Evolutionary conservation across 2,113 vertebrate genomes (phyloP).

Genomic region (Corynorhinus townsendii): DNA sequence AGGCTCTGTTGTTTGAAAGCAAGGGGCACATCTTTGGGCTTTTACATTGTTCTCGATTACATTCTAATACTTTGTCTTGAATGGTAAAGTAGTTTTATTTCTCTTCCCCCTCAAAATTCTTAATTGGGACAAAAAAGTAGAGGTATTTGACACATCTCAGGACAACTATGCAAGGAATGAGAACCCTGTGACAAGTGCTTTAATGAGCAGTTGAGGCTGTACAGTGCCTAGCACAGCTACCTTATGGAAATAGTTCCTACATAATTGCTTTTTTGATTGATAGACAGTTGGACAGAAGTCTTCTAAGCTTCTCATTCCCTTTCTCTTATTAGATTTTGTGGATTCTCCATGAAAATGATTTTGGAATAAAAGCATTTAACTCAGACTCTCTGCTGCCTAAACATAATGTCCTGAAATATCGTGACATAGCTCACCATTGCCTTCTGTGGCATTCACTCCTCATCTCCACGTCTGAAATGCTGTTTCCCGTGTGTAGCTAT

Average conservation of each 20-base stretch:
- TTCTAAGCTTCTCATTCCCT: conserved; percentile 29
- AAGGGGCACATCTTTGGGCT: neutral
- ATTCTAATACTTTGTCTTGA: neutral
- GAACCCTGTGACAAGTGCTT: neutral
- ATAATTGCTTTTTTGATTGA: conserved; percentile 43
- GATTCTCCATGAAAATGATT: conserved; percentile 32
- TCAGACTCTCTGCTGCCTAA: neutral
- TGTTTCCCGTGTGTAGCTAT: accelerated
- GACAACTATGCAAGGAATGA: neutral
- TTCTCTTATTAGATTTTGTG: conserved; percentile 33
- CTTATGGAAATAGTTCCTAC: neutral
- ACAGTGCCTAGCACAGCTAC: neutral
- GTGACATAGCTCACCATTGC: neutral
- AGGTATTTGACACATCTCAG: neutral
- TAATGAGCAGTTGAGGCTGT: neutral
- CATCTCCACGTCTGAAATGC: neutral
- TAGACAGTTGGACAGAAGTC: conserved; percentile 14
- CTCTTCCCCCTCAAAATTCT: neutral
- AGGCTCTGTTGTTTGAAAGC: conserved; percentile 6
- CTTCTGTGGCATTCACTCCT: neutral
- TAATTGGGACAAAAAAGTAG: neutral
- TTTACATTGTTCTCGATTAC: neutral
- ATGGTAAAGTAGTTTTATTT: conserved; percentile 1
- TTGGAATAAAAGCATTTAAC: neutral
- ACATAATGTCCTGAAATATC: neutral